phyloP scores from a whole-genome alignment of 2,888 invertebrate genomes.

The Tetranychus piercei region DNA sequence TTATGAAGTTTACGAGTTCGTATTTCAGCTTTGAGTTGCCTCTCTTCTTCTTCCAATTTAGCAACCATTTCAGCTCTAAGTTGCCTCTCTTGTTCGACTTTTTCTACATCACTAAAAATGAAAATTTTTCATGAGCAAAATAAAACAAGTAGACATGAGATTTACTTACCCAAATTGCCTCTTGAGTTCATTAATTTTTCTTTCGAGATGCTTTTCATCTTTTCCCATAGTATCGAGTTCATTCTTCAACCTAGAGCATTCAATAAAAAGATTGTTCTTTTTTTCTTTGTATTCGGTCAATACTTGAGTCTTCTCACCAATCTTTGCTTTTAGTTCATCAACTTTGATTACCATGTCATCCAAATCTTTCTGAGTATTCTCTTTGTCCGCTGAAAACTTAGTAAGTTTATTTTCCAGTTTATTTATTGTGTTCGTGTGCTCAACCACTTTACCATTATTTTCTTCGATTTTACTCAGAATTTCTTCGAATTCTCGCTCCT shows the following conservation, averaged over 20 bases:
- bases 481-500: slow-evolving; percentile 28
- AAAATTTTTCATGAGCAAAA: not conserved
- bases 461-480: not conserved
- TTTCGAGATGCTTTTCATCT: slow-evolving; percentile 14
- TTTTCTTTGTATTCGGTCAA: not conserved
- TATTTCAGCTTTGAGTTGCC: slow-evolving; percentile 23
- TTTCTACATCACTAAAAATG: not conserved
- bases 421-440: slow-evolving; percentile 18
- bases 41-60: slow-evolving; percentile 24
- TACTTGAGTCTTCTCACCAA: not conserved
- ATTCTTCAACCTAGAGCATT: slow-evolving; percentile 13
- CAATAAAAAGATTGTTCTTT: not conserved
- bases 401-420: slow-evolving; percentile 29
- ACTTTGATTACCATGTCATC: slow-evolving; percentile 26
- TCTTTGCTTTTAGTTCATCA: slow-evolving; percentile 25
- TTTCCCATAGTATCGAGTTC: not conserved
- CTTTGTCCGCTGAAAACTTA: slow-evolving; percentile 29
- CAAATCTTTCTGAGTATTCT: slow-evolving; percentile 28
- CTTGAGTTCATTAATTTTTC: slow-evolving; percentile 19
- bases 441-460: not conserved
- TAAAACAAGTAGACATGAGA: not conserved
- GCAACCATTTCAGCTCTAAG: slow-evolving; percentile 13
- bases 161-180: slow-evolving; percentile 15
- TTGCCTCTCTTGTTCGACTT: not conserved
- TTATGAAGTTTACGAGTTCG: not conserved